Evolutionary conservation across 2,888 invertebrate species (phyloP), one percentile per base, ranked within the genome.

Genomic region (Syrista parreyssii): DNA sequence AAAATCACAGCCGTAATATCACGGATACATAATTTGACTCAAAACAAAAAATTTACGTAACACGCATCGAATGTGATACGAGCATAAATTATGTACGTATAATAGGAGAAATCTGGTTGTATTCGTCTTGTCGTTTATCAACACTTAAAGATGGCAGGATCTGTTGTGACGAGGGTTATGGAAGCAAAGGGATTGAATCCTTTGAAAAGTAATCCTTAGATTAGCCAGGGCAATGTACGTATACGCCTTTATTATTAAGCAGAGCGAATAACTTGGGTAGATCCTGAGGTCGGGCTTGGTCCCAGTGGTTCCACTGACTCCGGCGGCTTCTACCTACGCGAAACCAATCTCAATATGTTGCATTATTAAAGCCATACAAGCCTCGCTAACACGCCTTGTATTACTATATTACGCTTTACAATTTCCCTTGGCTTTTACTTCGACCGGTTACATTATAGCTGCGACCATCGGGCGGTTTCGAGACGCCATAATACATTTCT

Each of bases 301-400:
- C 89, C 86, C 88, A 81, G 82, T 84, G 86, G 89, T 84, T 86
- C 79, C 73, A 68, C 77, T 34, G 35, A 31, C 55, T 31, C 76
- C 77, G 32, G 1, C 77, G 33, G 74, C 71, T 32, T 33, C 71
- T 33, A 55, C 71, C 32, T 75, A 80, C 81, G 82, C 84, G 84
- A 88, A 87, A 89, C 89, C 89, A 89, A 90, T 90, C 87, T 89
- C 88, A 88, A 90, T 89, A 88, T 82, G 81, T 79, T 90, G 86
- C 85, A 90, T 90, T 90, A 89, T 90, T 90, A 88, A 90, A 83
- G 81, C 80, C 82, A 79, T 86, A 85, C 88, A 85, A 85, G 84
- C 81, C 84, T 82, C 78, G 71, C 79, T n/a, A 68, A 68, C 34
- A 68, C 36, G 71, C 68, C 73, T 79, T 82, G 86, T 86, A 87